Percentiles rank a stretch among this genome's conserved stretches.
phyloP scores from a whole-genome alignment of 23 tunicate species.

The Styela clava region DNA sequence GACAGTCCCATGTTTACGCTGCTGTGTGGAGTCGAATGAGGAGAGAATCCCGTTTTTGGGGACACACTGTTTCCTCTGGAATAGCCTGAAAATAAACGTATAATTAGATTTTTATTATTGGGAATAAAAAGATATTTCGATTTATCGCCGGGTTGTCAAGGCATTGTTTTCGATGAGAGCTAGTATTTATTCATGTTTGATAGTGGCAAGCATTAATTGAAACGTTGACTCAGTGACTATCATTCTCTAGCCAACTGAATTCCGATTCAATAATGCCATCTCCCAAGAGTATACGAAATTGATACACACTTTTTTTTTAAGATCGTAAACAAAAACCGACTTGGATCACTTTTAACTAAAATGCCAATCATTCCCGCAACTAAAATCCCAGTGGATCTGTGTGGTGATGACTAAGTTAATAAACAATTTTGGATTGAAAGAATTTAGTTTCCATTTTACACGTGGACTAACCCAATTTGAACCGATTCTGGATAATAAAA shows the following conservation, averaged over 20 bases:
- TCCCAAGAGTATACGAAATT: neutral
- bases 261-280: neutral
- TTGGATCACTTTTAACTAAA: neutral
- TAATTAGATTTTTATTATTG: too few relatives aligned
- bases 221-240: too few relatives aligned
- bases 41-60: slow-evolving; percentile 76
- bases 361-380: neutral
- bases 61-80: slow-evolving; percentile 80
- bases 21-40: slow-evolving; percentile 66
- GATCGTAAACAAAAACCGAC: neutral
- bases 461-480: too few relatives aligned
- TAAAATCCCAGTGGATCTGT: neutral
- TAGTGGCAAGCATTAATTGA: too few relatives aligned
- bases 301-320: neutral
- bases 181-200: too few relatives aligned
- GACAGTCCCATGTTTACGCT: slow-evolving; percentile 31
- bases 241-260: too few relatives aligned
- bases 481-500: too few relatives aligned
- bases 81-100: slow-evolving; percentile 38
- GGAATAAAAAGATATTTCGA: too few relatives aligned
- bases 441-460: too few relatives aligned
- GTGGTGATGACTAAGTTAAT: neutral
- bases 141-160: too few relatives aligned
- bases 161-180: too few relatives aligned
- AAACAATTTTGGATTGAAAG: neutral